Conservation (phyloP, 2,888 invertebrate species). For the Metopia argyrocephala region DNA sequence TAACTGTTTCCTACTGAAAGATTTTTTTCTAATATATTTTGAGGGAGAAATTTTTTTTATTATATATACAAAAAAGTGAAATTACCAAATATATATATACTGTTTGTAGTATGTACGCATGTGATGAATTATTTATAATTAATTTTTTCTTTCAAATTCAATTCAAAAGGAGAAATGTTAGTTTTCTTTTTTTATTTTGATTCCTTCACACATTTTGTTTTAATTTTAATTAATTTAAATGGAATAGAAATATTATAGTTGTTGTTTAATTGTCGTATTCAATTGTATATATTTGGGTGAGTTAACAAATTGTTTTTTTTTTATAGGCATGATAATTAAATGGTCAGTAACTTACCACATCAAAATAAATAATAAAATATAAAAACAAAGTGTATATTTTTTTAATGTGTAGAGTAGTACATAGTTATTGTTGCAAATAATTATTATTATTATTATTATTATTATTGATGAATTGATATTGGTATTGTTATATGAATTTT, state of each 20-base stretch:
- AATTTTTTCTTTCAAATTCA: background rate
- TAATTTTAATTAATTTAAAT: background rate
- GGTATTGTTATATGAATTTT: conserved; percentile 8
- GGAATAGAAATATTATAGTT: background rate
- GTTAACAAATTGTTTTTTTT: background rate
- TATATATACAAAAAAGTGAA: background rate
- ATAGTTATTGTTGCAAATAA: background rate
- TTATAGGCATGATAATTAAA: conserved; percentile 15
- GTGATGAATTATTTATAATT: background rate
- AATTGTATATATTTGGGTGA: background rate
- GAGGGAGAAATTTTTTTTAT: too few species aligned
- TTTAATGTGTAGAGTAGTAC: background rate
- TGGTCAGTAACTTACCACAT: conserved; percentile 27
- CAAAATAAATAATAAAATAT: background rate
- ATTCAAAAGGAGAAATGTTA: background rate
- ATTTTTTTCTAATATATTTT: too few species aligned
- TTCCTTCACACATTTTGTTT: background rate
- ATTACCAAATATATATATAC: background rate
- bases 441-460: background rate
- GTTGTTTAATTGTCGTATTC: background rate
- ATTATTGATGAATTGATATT: background rate
- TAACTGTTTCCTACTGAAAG: too few species aligned
- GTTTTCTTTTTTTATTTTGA: background rate
- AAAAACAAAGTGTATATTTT: background rate
- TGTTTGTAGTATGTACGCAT: background rate